A percentile compares a stretch with the other conserved stretches of the same genome.
Evolutionary conservation across 2,797 vertebrate species (phyloP).

Genomic region (Micromesistius poutassou): DNA sequence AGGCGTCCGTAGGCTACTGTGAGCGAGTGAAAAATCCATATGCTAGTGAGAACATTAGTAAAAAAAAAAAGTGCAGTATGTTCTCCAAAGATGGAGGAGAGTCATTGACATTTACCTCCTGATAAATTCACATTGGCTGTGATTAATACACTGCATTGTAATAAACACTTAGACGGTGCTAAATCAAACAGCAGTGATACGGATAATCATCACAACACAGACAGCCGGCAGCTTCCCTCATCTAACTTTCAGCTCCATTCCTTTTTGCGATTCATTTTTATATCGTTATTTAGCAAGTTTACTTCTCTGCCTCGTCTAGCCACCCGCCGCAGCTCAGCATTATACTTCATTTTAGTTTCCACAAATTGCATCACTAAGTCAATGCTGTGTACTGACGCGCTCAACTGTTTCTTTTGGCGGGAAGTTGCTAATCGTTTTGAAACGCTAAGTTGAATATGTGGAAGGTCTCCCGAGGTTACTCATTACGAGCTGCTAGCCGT

Average conservation of each 20-base stretch:
- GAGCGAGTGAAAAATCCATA: not conserved
- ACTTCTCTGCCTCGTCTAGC: conserved; percentile 12
- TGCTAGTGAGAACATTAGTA: not conserved
- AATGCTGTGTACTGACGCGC: not conserved
- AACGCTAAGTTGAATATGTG: too few relatives aligned
- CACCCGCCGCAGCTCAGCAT: conserved; percentile 8
- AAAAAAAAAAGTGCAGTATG: not conserved
- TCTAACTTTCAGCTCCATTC: conserved; percentile 69
- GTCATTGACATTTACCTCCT: conserved; percentile 25
- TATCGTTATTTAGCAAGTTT: conserved; percentile 38
- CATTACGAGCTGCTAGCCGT: not conserved
- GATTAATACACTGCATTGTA: conserved; percentile 64
- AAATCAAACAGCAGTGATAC: conserved; percentile 68
- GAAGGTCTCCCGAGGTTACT: too few relatives aligned
- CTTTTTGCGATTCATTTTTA: conserved; percentile 69
- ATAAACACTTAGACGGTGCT: conserved; percentile 48
- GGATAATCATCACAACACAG: conserved; percentile 65
- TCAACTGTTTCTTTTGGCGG: not conserved
- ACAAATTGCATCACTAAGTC: not conserved
- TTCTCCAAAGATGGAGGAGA: not conserved
- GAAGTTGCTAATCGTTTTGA: not conserved
- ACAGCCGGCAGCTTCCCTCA: conserved; percentile 66
- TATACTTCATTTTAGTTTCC: not conserved
- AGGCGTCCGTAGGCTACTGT: not conserved
- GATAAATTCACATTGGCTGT: conserved; percentile 51